Evolutionary conservation across 2,888 invertebrate species (phyloP).

Genomic region (Lasioglossum marginatum): DNA sequence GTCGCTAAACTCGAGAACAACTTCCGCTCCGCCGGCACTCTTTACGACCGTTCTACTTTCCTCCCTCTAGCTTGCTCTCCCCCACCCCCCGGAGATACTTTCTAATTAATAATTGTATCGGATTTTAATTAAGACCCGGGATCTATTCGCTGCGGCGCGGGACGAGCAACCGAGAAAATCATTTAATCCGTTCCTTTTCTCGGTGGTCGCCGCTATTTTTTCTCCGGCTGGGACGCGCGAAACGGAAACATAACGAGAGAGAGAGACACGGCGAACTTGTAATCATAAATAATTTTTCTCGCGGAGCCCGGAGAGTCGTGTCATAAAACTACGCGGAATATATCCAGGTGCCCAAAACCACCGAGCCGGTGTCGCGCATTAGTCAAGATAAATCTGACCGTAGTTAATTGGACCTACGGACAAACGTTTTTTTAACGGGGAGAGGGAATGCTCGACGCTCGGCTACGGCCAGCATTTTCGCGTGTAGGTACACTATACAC

Average conservation of each 20-base stretch:
- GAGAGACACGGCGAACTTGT: slow-evolving; percentile 27
- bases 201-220: not conserved
- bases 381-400: slow-evolving; percentile 70
- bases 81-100: not conserved
- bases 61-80: not conserved
- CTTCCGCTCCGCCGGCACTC: slow-evolving; percentile 14
- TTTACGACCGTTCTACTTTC: slow-evolving; percentile 17
- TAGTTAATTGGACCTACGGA: slow-evolving; percentile 65
- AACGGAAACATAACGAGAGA: not conserved
- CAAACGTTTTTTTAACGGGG: slow-evolving; percentile 54
- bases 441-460: slow-evolving; percentile 31
- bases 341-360: slow-evolving; percentile 45
- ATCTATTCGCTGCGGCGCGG: not conserved
- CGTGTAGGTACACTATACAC: not conserved
- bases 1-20: slow-evolving; percentile 6
- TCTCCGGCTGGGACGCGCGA: not conserved
- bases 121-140: slow-evolving; percentile 39
- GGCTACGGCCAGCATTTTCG: slow-evolving; percentile 19
- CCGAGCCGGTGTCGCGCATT: slow-evolving; percentile 55
- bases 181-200: slow-evolving; percentile 17
- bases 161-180: slow-evolving; percentile 13
- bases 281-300: slow-evolving; percentile 65
- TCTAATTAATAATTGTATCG: slow-evolving; percentile 51
- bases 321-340: slow-evolving; percentile 57
- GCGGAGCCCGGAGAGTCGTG: slow-evolving; percentile 45